Evolutionary conservation across 1,140 invertebrate species (phyloP).

Genomic region (Polypedilum vanderplanki): DNA sequence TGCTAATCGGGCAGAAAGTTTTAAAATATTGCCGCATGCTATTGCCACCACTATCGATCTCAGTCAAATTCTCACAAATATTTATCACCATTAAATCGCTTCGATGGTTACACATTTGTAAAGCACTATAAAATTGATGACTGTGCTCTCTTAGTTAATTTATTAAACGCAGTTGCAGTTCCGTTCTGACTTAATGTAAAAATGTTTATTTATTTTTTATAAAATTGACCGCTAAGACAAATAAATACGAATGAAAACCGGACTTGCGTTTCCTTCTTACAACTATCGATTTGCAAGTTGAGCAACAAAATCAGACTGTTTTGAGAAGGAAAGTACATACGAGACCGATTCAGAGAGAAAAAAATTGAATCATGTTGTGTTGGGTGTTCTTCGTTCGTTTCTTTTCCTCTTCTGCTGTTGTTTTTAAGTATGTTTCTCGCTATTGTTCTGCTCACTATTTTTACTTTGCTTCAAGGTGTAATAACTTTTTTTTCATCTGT

Average conservation of each 20-base stretch:
- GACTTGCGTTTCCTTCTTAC: background rate
- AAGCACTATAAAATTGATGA: too few species aligned
- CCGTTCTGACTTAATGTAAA: too few species aligned
- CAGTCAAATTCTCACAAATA: background rate
- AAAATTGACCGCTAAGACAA: too few species aligned
- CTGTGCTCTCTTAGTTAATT: too few species aligned
- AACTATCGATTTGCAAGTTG: background rate
- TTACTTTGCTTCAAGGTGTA: too few species aligned
- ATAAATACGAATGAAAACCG: too few species aligned
- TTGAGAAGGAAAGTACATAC: background rate
- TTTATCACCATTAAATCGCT: background rate
- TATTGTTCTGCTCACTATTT: too few species aligned
- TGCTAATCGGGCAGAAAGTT: background rate
- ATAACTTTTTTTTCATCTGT: too few species aligned
- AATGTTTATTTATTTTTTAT: too few species aligned
- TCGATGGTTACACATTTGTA: background rate
- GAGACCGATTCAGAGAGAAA: background rate
- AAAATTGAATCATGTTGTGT: background rate
- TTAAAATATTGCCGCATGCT: background rate
- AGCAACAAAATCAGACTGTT: background rate
- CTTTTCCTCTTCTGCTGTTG: background rate
- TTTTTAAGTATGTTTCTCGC: too few species aligned
- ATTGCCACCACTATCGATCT: background rate
- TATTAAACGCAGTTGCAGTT: too few species aligned
- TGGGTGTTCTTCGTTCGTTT: conserved; percentile 1